These are phyloP conservation scores for Sussaba pulchella DNA, from an alignment of 2,888 invertebrate species.

Conservation along the genomic window DNA sequence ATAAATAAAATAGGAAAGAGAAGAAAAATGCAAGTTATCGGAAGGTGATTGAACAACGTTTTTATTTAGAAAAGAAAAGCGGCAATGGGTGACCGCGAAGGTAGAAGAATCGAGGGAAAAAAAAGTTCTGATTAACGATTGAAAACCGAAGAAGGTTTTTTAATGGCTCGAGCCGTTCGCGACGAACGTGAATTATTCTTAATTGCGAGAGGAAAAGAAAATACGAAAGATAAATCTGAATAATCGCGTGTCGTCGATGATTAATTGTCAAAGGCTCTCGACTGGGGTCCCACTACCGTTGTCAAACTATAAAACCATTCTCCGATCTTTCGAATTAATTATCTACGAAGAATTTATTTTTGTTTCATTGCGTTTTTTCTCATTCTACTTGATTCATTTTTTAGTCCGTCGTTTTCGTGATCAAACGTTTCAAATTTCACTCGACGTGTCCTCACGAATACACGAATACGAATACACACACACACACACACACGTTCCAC, in stretches of 20 bases:
- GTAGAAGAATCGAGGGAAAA: too few species aligned
- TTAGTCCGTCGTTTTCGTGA: conserved; percentile 35
- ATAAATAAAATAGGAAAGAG: conserved; percentile 11
- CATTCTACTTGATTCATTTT: conserved; percentile 6
- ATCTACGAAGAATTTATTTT: background rate
- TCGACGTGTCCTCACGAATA: conserved; percentile 43
- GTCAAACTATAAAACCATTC: conserved; percentile 36
- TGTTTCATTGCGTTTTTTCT: background rate
- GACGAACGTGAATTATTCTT: conserved; percentile 22
- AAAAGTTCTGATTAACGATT: too few species aligned
- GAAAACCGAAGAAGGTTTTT: too few species aligned
- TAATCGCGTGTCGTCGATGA: conserved; percentile 39
- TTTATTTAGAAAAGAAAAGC: too few species aligned
- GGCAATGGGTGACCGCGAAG: too few species aligned
- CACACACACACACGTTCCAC: conserved; percentile 57
- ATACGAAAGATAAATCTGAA: background rate
- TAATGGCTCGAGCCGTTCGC: background rate
- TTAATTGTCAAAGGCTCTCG: conserved; percentile 46
- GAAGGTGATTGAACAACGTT: background rate
- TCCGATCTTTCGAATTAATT: conserved; percentile 18
- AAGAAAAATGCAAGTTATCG: background rate
- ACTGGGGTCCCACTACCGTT: conserved; percentile 63
- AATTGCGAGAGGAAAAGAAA: conserved; percentile 9
- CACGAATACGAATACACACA: conserved; percentile 58
- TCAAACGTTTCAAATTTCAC: conserved; percentile 40